Percentiles rank a stretch among this genome's conserved stretches.
phyloP scores from a whole-genome alignment of 2,797 vertebrate species.

The Ibycter americanus region DNA sequence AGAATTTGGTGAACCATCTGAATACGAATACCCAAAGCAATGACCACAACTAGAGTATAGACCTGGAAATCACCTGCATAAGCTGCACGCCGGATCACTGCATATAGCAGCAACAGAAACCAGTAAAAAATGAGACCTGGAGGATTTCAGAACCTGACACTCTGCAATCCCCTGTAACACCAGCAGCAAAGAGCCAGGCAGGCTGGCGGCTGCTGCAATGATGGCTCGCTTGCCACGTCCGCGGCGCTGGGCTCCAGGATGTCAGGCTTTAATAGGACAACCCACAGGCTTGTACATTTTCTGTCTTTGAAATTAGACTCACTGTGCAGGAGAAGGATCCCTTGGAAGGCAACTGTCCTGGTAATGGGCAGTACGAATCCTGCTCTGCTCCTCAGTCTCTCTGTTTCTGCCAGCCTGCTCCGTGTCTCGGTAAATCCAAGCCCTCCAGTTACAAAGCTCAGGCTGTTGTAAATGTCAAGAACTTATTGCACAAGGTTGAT shows the following conservation, averaged over 20 bases:
- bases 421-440: background rate
- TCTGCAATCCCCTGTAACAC: background rate
- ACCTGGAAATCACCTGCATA: background rate
- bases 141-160: background rate
- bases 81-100: background rate
- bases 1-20: background rate
- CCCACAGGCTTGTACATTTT: background rate
- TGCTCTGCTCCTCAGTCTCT: background rate
- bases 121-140: background rate
- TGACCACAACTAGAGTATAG: background rate
- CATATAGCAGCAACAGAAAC: background rate
- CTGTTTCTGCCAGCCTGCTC: background rate
- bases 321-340: background rate
- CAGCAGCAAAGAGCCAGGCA: background rate
- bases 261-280: background rate
- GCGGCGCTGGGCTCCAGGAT: rapidly evolving
- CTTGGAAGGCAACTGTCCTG: background rate
- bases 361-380: rapidly evolving
- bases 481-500: conserved; percentile 66
- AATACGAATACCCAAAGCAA: background rate
- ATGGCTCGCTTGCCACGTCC: rapidly evolving
- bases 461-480: conserved; percentile 54
- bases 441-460: conserved; percentile 39
- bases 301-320: background rate
- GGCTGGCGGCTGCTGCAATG: background rate